Percentiles rank a stretch among this genome's conserved stretches.
Evolutionary conservation across 2,888 invertebrate species (phyloP).

Genomic region (Noctua janthe): DNA sequence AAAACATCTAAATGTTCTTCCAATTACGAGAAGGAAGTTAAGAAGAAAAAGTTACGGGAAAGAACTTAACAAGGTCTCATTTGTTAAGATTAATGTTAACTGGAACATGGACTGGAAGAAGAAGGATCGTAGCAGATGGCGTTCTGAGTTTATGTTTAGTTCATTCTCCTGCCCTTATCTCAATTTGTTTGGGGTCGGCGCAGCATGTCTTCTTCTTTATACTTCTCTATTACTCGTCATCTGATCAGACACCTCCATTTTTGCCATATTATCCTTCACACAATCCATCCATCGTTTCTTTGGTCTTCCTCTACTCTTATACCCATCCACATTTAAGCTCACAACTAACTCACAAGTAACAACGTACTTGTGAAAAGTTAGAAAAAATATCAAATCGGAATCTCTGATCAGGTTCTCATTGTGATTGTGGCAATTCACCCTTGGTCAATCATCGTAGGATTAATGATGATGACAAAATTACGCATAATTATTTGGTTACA

Average conservation of each 20-base stretch:
- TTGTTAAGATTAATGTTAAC: neutral
- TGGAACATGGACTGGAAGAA: neutral
- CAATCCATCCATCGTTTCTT: no score
- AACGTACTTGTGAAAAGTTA: no score
- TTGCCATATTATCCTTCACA: no score
- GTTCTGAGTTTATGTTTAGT: no score
- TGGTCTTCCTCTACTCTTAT: no score
- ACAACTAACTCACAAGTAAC: neutral
- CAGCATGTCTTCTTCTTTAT: no score
- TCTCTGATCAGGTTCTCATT: neutral
- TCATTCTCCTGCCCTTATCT: no score
- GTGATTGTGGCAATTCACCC: neutral
- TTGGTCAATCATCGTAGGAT: slow-evolving; percentile 6
- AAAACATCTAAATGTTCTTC: slow-evolving; percentile 8
- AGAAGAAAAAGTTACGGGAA: neutral
- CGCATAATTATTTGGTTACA: neutral
- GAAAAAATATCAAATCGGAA: neutral
- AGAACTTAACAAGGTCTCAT: neutral
- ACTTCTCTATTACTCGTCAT: no score
- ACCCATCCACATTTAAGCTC: no score
- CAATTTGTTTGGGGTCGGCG: no score
- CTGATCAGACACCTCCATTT: no score
- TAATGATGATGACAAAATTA: neutral
- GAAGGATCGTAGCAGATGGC: no score
- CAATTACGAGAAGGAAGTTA: neutral